Conservation (phyloP, 2,888 invertebrate species). For the Agonum fuliginosum region DNA sequence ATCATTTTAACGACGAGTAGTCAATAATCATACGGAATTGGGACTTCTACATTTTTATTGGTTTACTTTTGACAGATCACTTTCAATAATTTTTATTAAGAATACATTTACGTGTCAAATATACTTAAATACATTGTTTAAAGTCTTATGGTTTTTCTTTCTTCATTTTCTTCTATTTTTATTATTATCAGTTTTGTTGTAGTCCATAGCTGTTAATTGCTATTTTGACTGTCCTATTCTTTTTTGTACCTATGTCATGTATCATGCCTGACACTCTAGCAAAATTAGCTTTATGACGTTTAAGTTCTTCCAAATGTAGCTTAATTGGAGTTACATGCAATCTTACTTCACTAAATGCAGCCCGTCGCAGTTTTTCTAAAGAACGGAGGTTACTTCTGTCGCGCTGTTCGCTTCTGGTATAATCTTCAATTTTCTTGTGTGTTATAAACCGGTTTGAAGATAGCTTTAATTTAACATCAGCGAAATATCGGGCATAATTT, state of each 20-base stretch:
- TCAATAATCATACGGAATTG: too few relatives aligned
- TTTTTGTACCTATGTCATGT: background rate
- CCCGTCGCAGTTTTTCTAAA: slow-evolving; percentile 15
- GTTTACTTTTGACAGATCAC: too few relatives aligned
- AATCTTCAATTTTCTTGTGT: background rate
- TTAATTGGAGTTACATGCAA: slow-evolving; percentile 51
- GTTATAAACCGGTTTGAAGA: background rate
- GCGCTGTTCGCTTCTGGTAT: background rate
- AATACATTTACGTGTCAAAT: too few relatives aligned
- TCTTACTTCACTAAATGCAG: slow-evolving; percentile 17
- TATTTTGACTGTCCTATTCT: too few relatives aligned
- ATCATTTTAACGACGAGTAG: too few relatives aligned
- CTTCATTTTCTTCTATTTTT: too few relatives aligned
- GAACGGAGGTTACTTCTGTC: slow-evolving; percentile 18
- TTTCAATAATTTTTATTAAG: too few relatives aligned
- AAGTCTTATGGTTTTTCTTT: too few relatives aligned
- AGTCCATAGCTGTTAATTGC: too few relatives aligned
- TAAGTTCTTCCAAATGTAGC: slow-evolving; percentile 38
- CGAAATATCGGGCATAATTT: background rate
- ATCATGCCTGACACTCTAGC: slow-evolving; percentile 9
- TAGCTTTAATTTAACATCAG: slow-evolving; percentile 22
- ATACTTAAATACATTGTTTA: too few relatives aligned
- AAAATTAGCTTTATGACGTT: slow-evolving; percentile 28
- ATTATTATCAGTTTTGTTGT: too few relatives aligned
- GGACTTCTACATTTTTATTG: too few relatives aligned